Evolutionary conservation across 2,888 invertebrate genomes (phyloP).

Genomic region (Eupithecia subfuscata): DNA sequence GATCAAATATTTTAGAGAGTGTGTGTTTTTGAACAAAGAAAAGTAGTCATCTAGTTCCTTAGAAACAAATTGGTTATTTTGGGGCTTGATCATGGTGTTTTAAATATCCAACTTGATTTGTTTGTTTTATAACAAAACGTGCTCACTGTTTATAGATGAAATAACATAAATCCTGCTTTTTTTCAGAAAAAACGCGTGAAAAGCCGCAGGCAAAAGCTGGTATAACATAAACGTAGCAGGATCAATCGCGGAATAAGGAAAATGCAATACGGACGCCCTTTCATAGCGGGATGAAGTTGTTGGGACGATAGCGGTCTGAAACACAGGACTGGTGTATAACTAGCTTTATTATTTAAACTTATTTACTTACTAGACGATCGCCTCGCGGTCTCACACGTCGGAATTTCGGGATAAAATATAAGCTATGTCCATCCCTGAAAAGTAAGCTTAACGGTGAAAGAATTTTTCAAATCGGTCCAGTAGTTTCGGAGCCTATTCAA

Average conservation of each 20-base stretch:
- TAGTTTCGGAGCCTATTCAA: too few species aligned
- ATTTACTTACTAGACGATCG: too few species aligned
- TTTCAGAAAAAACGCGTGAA: not conserved
- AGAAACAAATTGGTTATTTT: not conserved
- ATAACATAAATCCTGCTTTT: not conserved
- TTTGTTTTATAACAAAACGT: not conserved
- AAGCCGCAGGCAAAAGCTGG: not conserved
- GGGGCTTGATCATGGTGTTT: not conserved
- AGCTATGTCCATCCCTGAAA: too few species aligned
- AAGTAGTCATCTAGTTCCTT: not conserved
- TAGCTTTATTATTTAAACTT: not conserved
- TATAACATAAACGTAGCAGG: conserved; percentile 6
- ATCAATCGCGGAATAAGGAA: conserved; percentile 29
- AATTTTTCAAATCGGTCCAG: too few species aligned
- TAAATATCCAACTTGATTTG: not conserved
- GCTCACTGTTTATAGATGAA: not conserved
- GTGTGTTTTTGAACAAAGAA: not conserved
- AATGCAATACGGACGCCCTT: conserved; percentile 39
- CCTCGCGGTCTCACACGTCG: too few species aligned
- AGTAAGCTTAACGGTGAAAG: too few species aligned
- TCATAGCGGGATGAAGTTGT: conserved; percentile 39
- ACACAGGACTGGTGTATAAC: not conserved
- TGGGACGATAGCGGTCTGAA: not conserved
- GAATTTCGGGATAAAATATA: too few species aligned
- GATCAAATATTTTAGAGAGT: not conserved